phyloP scores from a whole-genome alignment of 1,140 invertebrate genomes.

The Drosophila littoralis region DNA sequence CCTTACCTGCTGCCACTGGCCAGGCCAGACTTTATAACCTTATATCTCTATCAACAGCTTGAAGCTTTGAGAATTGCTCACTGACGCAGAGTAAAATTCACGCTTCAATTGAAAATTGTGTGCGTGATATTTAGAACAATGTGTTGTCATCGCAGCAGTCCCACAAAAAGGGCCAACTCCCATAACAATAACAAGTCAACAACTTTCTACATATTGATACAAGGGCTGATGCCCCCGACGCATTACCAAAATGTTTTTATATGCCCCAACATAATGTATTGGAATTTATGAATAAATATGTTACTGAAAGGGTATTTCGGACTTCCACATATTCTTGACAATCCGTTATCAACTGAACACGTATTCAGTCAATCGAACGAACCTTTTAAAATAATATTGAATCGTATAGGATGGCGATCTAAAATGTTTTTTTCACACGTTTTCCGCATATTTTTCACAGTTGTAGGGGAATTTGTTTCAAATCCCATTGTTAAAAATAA shows the following conservation, averaged over 20 bases:
- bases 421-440: no score
- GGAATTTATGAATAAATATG: neutral
- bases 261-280: neutral
- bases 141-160: slow-evolving; percentile 69
- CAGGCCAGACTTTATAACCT: slow-evolving; percentile 66
- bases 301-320: neutral
- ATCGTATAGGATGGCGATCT: no score
- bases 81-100: slow-evolving; percentile 71
- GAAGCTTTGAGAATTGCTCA: slow-evolving; percentile 71
- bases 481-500: no score
- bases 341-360: no score
- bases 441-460: no score
- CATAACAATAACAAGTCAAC: slow-evolving; percentile 57
- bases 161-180: slow-evolving; percentile 35
- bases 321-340: no score
- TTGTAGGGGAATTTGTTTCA: no score
- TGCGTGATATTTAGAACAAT: slow-evolving; percentile 79
- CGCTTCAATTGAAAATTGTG: slow-evolving; percentile 78
- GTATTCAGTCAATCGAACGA: no score
- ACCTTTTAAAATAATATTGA: no score
- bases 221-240: neutral
- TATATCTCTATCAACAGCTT: slow-evolving; percentile 78
- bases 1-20: neutral
- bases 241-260: neutral
- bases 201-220: slow-evolving; percentile 15